A percentile compares a stretch with the other conserved stretches of the same genome.
These are phyloP conservation scores for Athrips mouffetella DNA, from an alignment of 2,888 invertebrate species.

Conservation along the genomic window DNA sequence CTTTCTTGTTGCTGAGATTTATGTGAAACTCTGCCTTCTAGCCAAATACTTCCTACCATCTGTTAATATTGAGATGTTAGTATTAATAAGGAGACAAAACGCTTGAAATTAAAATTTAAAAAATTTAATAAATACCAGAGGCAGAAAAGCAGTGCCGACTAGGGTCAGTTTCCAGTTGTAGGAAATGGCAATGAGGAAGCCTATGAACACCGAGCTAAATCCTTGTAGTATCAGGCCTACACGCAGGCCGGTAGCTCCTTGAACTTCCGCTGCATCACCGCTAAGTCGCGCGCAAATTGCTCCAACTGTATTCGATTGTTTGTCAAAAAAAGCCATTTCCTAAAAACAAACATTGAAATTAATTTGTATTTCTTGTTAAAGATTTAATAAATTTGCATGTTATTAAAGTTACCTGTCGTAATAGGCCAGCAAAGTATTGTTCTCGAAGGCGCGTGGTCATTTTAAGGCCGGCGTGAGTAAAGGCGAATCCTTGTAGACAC, in stretches of 20 bases:
- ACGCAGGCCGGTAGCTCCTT: slow-evolving; percentile 80
- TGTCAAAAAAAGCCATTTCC: slow-evolving; percentile 82
- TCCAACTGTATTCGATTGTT: slow-evolving; percentile 79
- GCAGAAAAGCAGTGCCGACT: slow-evolving; percentile 78
- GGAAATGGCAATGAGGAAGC: slow-evolving; percentile 75
- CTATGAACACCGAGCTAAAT: slow-evolving; percentile 78
- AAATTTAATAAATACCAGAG: slow-evolving; percentile 62
- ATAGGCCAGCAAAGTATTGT: slow-evolving; percentile 70
- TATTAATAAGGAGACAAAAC: neutral
- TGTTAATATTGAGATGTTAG: slow-evolving; percentile 27
- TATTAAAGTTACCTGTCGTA: slow-evolving; percentile 66
- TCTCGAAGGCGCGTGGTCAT: slow-evolving; percentile 82
- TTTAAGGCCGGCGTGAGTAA: slow-evolving; percentile 85
- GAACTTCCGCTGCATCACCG: slow-evolving; percentile 81
- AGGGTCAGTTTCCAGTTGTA: slow-evolving; percentile 81
- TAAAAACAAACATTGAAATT: slow-evolving; percentile 24
- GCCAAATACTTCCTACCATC: slow-evolving; percentile 79
- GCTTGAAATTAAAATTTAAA: neutral
- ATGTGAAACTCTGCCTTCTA: slow-evolving; percentile 79
- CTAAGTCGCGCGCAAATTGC: slow-evolving; percentile 80
- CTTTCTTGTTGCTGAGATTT: slow-evolving; percentile 79
- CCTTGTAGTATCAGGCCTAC: slow-evolving; percentile 80
- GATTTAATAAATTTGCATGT: too few species aligned
- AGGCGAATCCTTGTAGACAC: slow-evolving; percentile 83
- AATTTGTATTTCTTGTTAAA: too few species aligned